These are phyloP conservation scores for Mactromeris polynyma DNA, from an alignment of 2,888 invertebrate species.

Conservation along the genomic window DNA sequence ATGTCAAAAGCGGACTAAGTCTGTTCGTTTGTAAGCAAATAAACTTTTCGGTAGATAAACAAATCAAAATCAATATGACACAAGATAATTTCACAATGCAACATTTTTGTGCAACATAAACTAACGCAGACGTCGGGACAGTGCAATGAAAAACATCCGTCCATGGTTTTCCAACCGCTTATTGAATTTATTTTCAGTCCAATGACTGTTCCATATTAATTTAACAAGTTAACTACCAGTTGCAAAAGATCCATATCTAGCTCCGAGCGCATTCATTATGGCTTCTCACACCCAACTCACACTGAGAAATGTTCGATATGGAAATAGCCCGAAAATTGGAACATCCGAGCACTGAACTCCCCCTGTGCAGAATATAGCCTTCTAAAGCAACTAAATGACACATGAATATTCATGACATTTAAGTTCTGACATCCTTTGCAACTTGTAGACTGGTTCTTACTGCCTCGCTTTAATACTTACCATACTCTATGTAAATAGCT, in stretches of 20 bases:
- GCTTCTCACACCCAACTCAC: neutral
- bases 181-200: too few relatives aligned
- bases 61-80: too few relatives aligned
- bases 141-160: too few relatives aligned
- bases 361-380: neutral
- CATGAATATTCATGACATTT: neutral
- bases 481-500: neutral
- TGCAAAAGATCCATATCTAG: too few relatives aligned
- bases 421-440: neutral
- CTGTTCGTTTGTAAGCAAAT: too few relatives aligned
- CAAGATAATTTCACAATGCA: too few relatives aligned
- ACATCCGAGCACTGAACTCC: neutral
- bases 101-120: too few relatives aligned
- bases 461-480: neutral
- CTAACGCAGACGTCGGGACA: too few relatives aligned
- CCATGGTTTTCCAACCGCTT: too few relatives aligned
- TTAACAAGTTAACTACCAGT: neutral
- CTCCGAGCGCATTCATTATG: too few relatives aligned
- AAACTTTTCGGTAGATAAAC: too few relatives aligned
- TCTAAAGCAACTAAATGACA: neutral
- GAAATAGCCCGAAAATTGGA: neutral
- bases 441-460: neutral
- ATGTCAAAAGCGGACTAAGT: too few relatives aligned
- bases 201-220: neutral
- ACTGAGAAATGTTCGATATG: neutral